Percentiles rank a stretch among this genome's conserved stretches.
phyloP scores from a whole-genome alignment of 2,113 vertebrate species.

The Gallinago undulata region DNA sequence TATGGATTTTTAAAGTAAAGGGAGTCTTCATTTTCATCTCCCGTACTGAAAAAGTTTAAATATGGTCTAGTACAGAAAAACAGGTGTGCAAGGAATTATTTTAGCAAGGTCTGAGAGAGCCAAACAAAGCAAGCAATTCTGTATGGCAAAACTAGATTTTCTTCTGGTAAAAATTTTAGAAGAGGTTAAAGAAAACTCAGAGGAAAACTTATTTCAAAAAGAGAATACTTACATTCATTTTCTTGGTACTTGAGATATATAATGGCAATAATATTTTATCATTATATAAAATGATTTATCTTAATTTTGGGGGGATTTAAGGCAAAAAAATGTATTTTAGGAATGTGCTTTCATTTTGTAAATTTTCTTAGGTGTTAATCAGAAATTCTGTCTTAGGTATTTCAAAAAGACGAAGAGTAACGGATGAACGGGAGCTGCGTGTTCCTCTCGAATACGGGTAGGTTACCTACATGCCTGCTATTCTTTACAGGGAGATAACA shows the following conservation, averaged over 20 bases:
- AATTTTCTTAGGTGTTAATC: constrained; percentile 19
- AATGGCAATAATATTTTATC: background rate
- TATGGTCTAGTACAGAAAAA: background rate
- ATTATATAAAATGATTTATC: background rate
- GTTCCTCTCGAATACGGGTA: constrained; percentile 92
- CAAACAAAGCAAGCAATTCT: background rate
- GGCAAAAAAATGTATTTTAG: background rate
- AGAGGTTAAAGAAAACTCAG: background rate
- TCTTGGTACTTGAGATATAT: background rate
- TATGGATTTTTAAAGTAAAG: background rate
- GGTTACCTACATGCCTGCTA: background rate
- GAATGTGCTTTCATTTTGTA: background rate
- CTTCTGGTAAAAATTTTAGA: background rate
- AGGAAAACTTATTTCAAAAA: background rate
- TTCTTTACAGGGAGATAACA: background rate
- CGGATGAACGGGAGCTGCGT: constrained; percentile 85
- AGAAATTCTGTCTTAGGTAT: constrained; percentile 73
- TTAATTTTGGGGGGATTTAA: background rate
- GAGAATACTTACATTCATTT: background rate
- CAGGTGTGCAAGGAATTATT: background rate
- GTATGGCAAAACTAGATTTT: background rate
- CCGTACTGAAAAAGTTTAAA: background rate
- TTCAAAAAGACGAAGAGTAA: constrained; percentile 85
- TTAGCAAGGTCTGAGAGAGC: background rate
- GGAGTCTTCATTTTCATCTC: background rate